Evolutionary conservation across 2,888 invertebrate species (phyloP), one percentile per base, ranked within the genome.

Genomic region (Synergus itoensis): DNA sequence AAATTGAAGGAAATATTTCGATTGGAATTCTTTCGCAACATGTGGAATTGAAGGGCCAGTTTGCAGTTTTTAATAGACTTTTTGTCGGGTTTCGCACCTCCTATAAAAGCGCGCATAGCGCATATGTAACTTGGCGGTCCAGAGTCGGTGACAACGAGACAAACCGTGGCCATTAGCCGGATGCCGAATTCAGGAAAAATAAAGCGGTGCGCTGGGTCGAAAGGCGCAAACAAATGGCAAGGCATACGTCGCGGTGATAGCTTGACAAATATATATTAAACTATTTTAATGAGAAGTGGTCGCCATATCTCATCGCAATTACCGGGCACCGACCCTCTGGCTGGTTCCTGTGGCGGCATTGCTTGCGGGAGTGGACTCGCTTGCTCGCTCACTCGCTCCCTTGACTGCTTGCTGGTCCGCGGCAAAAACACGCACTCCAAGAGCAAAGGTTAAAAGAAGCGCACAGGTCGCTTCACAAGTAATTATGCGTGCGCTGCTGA

Each of bases 211-310:
- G 21, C 57, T 18, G 28, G 60, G 48, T 77, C 7, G 14, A 76
- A 79, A 79, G 80, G 82, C 79, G 84, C 80, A 86, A 88, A 90
- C 87, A 80, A 88, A 90, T 89, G 85, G 84, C 80, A 65, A 84
- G 85, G 86, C 87, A 85, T 88, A 85, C 86, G 84, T 87, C 84
- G 84, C 79, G 85, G 86, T 84, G 88, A 89, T 89, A 86, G 85
- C 88, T 89, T 86, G 90, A 91, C 89, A 90, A 91, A 91, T 91
- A 90, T 88, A 90, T 90, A 90, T 90, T 89, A 89, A 90, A 91
- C 90, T 90, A 91, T 90, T 91, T 91, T 91, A 91, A 91, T 91
- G 91, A 90, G 90, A 90, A 90, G 90, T 90, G 89, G 88, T 88
- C 87, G 87, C 88, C 85, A 91, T 91, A 89, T 90, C 87, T 90